Conservation (phyloP, 2,888 invertebrate species). For the Slavum lentiscoides region DNA sequence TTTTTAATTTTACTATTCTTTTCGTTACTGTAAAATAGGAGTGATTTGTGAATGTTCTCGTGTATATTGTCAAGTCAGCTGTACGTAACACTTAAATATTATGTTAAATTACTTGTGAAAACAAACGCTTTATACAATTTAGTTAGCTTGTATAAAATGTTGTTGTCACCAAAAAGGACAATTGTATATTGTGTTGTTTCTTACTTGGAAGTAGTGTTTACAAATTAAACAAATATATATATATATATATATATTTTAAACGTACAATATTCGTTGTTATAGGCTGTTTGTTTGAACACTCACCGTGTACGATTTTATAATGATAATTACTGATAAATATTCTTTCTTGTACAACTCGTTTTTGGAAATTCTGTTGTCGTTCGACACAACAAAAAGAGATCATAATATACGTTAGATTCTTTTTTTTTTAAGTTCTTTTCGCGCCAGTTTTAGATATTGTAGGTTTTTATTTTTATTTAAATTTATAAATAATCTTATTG, state of each 20-base stretch:
- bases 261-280: conserved; percentile 32
- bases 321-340: too few species aligned
- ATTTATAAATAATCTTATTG: conserved; percentile 35
- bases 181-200: conserved; percentile 38
- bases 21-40: too few species aligned
- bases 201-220: conserved; percentile 18
- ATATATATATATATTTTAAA: neutral
- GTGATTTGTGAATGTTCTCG: neutral
- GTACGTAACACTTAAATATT: neutral
- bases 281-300: conserved; percentile 27
- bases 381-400: neutral
- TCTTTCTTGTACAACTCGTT: conserved; percentile 33
- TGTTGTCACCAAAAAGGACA: conserved; percentile 19
- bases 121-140: conserved; percentile 52
- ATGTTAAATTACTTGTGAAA: conserved; percentile 34
- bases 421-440: conserved; percentile 20
- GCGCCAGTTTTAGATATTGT: conserved; percentile 23
- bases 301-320: conserved; percentile 19
- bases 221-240: neutral
- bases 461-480: conserved; percentile 36
- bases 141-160: conserved; percentile 44
- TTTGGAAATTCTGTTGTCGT: conserved; percentile 18
- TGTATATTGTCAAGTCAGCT: neutral
- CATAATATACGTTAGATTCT: conserved; percentile 9
- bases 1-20: too few species aligned